These are phyloP conservation scores for Oryzaephilus surinamensis DNA, from an alignment of 1,140 invertebrate species.

Conservation along the genomic window DNA sequence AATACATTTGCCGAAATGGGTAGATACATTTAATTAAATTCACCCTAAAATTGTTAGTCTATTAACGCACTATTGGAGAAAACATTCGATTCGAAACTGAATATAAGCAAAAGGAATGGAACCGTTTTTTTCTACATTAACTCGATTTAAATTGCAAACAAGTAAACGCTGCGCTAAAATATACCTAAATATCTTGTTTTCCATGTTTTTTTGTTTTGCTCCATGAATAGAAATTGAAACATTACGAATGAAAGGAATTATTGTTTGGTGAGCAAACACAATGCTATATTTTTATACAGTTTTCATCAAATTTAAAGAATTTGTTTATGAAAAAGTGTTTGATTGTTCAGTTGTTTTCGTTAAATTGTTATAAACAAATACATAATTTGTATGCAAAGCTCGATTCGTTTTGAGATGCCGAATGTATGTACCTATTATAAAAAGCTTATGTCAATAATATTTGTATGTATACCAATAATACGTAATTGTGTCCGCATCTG, in stretches of 20 bases:
- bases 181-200: conserved; percentile 8
- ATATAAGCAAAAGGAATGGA: conserved; percentile 1
- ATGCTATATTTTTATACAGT: background rate
- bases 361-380: too few relatives aligned
- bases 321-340: background rate
- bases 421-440: too few relatives aligned
- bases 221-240: conserved; percentile 23
- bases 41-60: conserved; percentile 9
- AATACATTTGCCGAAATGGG: background rate
- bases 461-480: too few relatives aligned
- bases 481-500: too few relatives aligned
- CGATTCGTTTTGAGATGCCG: too few relatives aligned
- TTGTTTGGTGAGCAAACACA: too few relatives aligned
- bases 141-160: conserved; percentile 12
- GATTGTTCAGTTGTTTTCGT: background rate
- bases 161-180: conserved; percentile 10
- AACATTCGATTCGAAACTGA: conserved; percentile 6
- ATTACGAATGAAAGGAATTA: too few relatives aligned
- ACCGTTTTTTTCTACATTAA: background rate
- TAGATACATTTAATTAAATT: conserved; percentile 9
- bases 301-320: background rate
- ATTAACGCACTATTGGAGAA: conserved; percentile 9
- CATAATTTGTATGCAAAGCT: too few relatives aligned
- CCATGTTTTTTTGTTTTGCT: too few relatives aligned
- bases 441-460: too few relatives aligned